Percentiles rank a stretch among this genome's conserved stretches.
phyloP scores from a whole-genome alignment of 37 sponge, comb jelly and placozoan species.

The Hormiphora californensis region DNA sequence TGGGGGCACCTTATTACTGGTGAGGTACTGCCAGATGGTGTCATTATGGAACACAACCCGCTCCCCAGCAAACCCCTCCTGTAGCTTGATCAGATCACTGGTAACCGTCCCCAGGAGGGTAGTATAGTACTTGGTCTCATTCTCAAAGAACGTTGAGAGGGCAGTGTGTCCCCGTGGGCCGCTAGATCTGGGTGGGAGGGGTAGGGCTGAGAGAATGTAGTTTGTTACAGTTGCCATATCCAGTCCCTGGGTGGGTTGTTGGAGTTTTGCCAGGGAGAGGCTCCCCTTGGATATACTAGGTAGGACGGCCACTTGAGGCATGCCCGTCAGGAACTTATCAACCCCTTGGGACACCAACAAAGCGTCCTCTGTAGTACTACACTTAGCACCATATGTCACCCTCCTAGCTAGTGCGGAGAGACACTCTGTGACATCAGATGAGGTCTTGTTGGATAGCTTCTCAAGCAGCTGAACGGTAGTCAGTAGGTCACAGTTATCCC shows the following conservation, averaged over 20 bases:
- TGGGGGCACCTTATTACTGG: conserved; percentile 1
- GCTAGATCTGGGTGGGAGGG: background rate
- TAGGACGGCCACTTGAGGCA: background rate
- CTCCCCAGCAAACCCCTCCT: background rate
- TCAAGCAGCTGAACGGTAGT: no score
- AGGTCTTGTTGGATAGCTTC: no score
- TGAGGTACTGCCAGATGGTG: background rate
- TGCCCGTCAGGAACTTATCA: conserved; percentile 42
- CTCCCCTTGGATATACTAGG: background rate
- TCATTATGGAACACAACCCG: background rate
- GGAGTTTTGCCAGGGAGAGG: background rate
- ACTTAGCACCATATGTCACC: conserved; percentile 39
- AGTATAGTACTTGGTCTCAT: conserved; percentile 15
- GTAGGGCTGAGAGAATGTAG: conserved; percentile 27
- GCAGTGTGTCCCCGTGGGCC: background rate
- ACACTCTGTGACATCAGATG: background rate
- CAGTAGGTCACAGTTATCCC: no score
- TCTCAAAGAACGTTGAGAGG: conserved; percentile 7
- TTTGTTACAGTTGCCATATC: background rate
- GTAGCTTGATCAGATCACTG: background rate
- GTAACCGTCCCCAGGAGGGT: background rate
- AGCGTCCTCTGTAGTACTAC: background rate
- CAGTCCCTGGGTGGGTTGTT: background rate
- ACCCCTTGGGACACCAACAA: background rate
- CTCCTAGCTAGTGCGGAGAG: background rate